Evolutionary conservation across 1,140 invertebrate genomes (phyloP).

Genomic region (Musca domestica): DNA sequence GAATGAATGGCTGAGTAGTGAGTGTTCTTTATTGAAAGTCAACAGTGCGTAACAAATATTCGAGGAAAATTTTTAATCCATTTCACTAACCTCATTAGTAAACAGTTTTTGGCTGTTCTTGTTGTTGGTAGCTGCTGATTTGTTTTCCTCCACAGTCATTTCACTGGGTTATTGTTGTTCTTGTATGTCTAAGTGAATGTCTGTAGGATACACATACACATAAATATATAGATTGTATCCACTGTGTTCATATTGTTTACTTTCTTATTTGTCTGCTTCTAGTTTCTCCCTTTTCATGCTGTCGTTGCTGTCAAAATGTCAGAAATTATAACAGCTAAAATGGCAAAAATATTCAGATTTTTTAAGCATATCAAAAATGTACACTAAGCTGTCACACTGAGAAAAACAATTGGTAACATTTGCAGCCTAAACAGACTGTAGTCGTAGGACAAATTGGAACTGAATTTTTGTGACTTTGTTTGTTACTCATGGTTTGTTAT

Average conservation of each 20-base stretch:
- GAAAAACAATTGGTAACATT: too few relatives aligned
- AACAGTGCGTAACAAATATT: conserved; percentile 14
- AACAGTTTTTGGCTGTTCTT: not conserved
- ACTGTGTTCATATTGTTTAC: not conserved
- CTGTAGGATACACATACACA: too few relatives aligned
- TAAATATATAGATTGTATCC: too few relatives aligned
- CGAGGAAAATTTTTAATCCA: conserved; percentile 11
- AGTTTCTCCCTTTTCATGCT: not conserved
- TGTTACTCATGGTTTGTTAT: not conserved
- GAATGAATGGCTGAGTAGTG: not conserved
- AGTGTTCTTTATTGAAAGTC: conserved; percentile 6
- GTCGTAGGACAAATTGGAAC: not conserved
- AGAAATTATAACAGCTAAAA: not conserved
- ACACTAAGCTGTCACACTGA: too few relatives aligned
- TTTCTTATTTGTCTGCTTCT: not conserved
- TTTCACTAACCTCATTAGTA: conserved; percentile 17
- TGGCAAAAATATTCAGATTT: conserved; percentile 1
- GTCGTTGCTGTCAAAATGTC: conserved; percentile 3
- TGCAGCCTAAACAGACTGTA: not conserved
- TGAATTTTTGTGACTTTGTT: not conserved
- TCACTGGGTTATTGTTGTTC: too few relatives aligned
- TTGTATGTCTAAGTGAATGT: too few relatives aligned
- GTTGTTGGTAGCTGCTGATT: too few relatives aligned
- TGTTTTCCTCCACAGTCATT: too few relatives aligned
- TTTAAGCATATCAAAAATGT: not conserved